Percentiles rank a stretch among this genome's conserved stretches.
Evolutionary conservation across 1,140 invertebrate species (phyloP).

Genomic region (Dreissena polymorpha): DNA sequence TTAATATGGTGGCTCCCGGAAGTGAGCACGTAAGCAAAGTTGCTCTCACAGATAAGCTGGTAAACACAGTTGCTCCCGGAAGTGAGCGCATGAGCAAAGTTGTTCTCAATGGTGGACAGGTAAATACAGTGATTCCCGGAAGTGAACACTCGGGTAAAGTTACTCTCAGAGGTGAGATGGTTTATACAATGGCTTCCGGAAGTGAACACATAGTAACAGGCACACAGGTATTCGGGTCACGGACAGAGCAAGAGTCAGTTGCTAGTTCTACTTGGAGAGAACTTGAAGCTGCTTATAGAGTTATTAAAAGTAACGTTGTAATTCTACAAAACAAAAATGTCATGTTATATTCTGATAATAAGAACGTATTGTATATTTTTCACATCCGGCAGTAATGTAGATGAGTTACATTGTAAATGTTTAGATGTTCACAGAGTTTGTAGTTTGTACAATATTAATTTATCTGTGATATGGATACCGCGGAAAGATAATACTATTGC

Average conservation of each 20-base stretch:
- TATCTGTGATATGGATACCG: conserved; percentile 12
- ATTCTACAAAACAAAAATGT: conserved; percentile 31
- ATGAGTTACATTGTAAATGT: conserved; percentile 14
- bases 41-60: not conserved
- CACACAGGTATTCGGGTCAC: not conserved
- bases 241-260: not conserved
- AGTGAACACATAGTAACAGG: not conserved
- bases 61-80: not conserved
- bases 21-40: not conserved
- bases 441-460: conserved; percentile 6
- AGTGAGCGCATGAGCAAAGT: not conserved
- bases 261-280: conserved; percentile 41
- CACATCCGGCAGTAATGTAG: conserved; percentile 30
- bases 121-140: too few relatives aligned
- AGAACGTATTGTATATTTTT: conserved; percentile 22
- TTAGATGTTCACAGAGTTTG: conserved; percentile 13
- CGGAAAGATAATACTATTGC: conserved; percentile 11
- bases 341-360: conserved; percentile 39
- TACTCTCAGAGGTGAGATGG: not conserved
- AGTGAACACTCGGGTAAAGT: too few relatives aligned
- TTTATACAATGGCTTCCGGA: not conserved
- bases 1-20: not conserved
- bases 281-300: conserved; percentile 34
- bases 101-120: too few relatives aligned
- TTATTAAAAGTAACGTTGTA: conserved; percentile 8